These are phyloP conservation scores for Pygoscelis adeliae DNA, from an alignment of 2,113 vertebrate genomes.

Conservation along the genomic window DNA sequence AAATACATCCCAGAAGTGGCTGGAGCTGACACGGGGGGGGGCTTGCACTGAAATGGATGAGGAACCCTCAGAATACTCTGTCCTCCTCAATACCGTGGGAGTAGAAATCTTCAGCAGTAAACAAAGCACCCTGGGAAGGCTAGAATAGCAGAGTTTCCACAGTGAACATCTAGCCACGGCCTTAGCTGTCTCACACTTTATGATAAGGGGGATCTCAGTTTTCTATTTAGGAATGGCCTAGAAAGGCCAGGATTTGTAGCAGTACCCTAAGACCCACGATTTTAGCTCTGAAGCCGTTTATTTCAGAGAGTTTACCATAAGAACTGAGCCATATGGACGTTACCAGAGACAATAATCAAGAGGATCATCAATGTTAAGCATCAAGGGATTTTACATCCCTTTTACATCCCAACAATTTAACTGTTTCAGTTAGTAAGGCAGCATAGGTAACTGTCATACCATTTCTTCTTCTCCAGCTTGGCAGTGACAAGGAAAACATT, in stretches of 20 bases:
- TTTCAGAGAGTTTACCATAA: background rate
- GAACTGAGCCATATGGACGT: background rate
- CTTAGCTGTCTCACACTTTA: background rate
- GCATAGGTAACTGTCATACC: background rate
- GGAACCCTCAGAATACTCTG: background rate
- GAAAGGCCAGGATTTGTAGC: background rate
- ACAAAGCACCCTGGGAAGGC: background rate
- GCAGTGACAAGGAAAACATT: background rate
- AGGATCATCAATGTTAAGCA: background rate
- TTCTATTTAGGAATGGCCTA: background rate
- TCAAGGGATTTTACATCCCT: background rate
- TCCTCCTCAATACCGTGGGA: background rate
- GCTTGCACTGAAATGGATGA: background rate
- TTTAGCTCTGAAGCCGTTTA: background rate
- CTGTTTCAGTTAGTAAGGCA: background rate
- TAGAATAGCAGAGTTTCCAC: background rate
- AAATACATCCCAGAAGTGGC: background rate
- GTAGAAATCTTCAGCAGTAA: background rate
- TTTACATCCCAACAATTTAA: too few species aligned
- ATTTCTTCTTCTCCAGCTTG: background rate
- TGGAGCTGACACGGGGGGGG: background rate
- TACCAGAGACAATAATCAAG: background rate
- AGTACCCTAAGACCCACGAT: background rate
- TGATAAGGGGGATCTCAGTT: background rate
- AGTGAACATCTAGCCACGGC: background rate